Evolutionary conservation across 2,797 vertebrate species (phyloP).

Genomic region (Tarsius wallacei): DNA sequence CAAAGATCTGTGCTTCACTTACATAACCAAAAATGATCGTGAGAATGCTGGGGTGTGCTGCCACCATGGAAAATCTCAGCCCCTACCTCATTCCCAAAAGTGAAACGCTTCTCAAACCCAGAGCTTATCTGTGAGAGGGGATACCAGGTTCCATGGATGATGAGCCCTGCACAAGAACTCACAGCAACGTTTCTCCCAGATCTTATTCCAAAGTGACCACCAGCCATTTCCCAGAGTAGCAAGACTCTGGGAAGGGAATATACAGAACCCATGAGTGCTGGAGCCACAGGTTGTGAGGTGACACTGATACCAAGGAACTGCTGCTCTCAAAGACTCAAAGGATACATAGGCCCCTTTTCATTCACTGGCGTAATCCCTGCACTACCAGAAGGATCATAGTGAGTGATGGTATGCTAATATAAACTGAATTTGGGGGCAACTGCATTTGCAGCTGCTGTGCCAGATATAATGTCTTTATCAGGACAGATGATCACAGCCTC

Average conservation of each 20-base stretch:
- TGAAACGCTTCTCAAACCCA: background rate
- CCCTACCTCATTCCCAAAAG: background rate
- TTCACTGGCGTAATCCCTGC: background rate
- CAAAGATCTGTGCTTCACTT: background rate
- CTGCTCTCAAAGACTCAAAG: slow-evolving; percentile 7
- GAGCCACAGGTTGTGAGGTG: background rate
- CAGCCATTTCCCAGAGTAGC: background rate
- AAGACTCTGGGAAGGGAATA: background rate
- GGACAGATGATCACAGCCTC: background rate
- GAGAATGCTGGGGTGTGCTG: background rate
- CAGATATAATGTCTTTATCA: background rate
- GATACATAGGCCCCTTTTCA: background rate
- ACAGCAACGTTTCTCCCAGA: background rate
- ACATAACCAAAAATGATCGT: background rate
- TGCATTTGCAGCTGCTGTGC: background rate
- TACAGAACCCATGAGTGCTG: background rate
- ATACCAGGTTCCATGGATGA: background rate
- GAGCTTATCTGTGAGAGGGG: background rate
- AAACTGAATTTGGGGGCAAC: background rate
- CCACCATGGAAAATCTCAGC: background rate
- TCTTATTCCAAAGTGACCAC: background rate
- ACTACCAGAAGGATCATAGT: background rate
- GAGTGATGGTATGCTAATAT: background rate
- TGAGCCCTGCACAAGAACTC: background rate
- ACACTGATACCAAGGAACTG: background rate